Evolutionary conservation across 1,140 invertebrate genomes (phyloP), one percentile per base, ranked within the genome.

Genomic region (Drosophila simulans): DNA sequence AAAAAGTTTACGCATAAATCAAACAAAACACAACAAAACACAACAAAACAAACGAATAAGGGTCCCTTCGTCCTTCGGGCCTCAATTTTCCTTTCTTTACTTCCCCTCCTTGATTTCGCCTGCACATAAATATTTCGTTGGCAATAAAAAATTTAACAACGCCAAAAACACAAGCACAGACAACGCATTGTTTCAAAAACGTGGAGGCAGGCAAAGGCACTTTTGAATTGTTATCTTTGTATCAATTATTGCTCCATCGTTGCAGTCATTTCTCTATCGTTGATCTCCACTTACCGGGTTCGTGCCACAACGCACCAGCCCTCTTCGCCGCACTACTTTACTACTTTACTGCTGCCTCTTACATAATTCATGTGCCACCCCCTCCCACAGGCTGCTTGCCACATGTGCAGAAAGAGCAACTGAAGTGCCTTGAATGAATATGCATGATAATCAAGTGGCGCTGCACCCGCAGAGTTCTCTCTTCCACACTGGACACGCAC

Each of bases 81-180:
- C 8, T 8, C 8, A 31, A 31, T 34, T 17, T 20, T 25, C 40
- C 3, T 37, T 43, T 42, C 15, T 39, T 13, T 12, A 8, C 13
- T 11, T 25, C 4, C 8, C 56, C 15, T 8, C 25, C 25, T n/a
- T 46, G 35, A 40, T 45, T 77, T 56, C 49, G 42, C 52, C 59
- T 68, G 85, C 82, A 88, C 82, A 79, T 86, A 88, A 59, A 82
- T 75, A 66, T 75, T 75, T 75, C 46, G 46, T 43, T 42, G 65
- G 69, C 51, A 81, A 88, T 86, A 88, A 88, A 88, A 85, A 79
- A 71, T 88, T 68, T 88, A 86, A 82, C 74, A 88, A 75, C 83
- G 34, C 58, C 17, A 78, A 64, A 45, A 57, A 43, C 31, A 48
- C 56, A 76, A 70, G 59, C 64, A 72, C 78, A 71, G 71, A 51